Conservation (phyloP, 2,888 invertebrate species). For the Timema podura region DNA sequence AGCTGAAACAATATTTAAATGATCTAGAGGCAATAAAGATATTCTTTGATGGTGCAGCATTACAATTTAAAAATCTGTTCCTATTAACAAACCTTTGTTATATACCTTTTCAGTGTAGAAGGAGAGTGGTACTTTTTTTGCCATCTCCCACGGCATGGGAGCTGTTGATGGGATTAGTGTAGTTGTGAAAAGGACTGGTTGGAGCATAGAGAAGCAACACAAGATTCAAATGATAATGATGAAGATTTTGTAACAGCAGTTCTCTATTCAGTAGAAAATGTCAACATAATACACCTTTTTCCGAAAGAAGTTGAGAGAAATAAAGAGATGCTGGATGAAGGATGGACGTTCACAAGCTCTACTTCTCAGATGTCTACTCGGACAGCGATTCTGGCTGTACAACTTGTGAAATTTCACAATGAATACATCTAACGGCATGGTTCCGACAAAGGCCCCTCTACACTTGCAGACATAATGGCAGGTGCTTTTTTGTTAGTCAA, state of each 20-base stretch:
- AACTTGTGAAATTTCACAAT: neutral
- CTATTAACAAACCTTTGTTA: neutral
- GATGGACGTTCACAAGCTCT: neutral
- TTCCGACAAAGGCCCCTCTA: neutral
- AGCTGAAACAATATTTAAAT: neutral
- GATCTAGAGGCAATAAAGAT: neutral
- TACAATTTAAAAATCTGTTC: neutral
- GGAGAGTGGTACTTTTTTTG: neutral
- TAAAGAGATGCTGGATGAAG: neutral
- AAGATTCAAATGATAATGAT: neutral
- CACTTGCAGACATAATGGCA: neutral
- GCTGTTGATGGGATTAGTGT: neutral
- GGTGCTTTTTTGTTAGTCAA: neutral
- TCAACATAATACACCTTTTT: neutral
- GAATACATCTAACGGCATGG: neutral
- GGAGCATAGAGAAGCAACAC: neutral
- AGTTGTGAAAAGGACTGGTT: neutral
- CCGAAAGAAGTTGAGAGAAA: neutral
- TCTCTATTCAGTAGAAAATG: neutral
- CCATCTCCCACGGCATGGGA: neutral
- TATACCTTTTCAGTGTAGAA: neutral
- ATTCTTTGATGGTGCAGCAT: neutral
- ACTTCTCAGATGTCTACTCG: neutral
- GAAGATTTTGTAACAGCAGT: neutral
- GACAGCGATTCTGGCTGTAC: constrained; percentile 1